A percentile compares a stretch with the other conserved stretches of the same genome.
Conservation (phyloP, 2,797 vertebrate genomes). For the Lithobates sylvaticus region DNA sequence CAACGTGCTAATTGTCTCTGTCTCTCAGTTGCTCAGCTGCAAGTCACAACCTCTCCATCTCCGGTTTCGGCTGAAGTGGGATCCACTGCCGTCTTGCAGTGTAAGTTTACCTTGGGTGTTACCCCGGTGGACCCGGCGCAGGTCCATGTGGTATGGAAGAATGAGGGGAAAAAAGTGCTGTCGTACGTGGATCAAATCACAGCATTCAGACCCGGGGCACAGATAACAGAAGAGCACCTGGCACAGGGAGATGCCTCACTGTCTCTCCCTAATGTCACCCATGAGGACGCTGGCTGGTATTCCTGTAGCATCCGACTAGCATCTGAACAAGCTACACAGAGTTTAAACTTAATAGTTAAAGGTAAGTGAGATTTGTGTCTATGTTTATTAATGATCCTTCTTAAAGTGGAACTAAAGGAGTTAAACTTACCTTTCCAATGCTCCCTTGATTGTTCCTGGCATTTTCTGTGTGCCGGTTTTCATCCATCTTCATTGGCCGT, state of each 20-base stretch:
- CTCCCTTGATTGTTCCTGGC: too few relatives aligned
- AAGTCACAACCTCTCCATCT: slow-evolving; percentile 14
- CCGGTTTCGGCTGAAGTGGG: neutral
- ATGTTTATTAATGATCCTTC: too few relatives aligned
- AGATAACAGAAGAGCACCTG: slow-evolving; percentile 28
- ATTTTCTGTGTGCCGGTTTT: too few relatives aligned
- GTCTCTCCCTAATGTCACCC: slow-evolving; percentile 35
- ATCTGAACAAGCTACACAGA: slow-evolving; percentile 23
- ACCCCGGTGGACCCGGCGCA: slow-evolving; percentile 44
- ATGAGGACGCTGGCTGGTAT: slow-evolving; percentile 37
- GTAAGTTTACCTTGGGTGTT: slow-evolving; percentile 37
- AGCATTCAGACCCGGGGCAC: slow-evolving; percentile 26
- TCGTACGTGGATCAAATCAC: slow-evolving; percentile 28
- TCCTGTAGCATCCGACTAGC: slow-evolving; percentile 41
- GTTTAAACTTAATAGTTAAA: slow-evolving; percentile 20
- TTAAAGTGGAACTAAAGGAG: too few relatives aligned
- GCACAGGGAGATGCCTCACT: slow-evolving; percentile 46
- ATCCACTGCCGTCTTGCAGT: slow-evolving; percentile 24
- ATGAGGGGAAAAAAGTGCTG: slow-evolving; percentile 45
- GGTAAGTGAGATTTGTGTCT: slow-evolving; percentile 29
- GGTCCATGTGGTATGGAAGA: slow-evolving; percentile 57
- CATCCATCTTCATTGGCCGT: too few relatives aligned
- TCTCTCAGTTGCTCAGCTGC: slow-evolving; percentile 52
- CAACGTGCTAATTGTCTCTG: neutral
- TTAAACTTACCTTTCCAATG: too few relatives aligned